Conservation (phyloP, 2,113 vertebrate genomes). For the Chitala chitala region DNA sequence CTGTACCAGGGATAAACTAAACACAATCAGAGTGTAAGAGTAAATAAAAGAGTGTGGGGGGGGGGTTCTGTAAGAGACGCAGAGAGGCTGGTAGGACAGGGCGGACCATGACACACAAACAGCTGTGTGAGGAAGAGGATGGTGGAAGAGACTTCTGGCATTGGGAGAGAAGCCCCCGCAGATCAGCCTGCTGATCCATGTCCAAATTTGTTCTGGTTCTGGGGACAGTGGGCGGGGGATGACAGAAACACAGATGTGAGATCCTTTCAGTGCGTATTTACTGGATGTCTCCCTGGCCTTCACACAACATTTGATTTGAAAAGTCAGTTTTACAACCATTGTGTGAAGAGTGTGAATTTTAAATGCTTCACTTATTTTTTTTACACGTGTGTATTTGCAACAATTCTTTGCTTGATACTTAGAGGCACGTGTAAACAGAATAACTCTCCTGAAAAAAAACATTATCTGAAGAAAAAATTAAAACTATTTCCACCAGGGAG, state of each 20-base stretch:
- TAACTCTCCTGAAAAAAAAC: neutral
- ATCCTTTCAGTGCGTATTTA: no score
- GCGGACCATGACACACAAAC: neutral
- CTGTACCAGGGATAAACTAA: neutral
- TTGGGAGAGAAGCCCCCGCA: no score
- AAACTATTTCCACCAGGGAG: neutral
- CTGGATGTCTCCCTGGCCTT: neutral
- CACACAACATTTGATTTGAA: neutral
- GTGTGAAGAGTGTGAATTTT: no score
- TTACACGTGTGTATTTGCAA: no score
- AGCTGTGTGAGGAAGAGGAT: neutral
- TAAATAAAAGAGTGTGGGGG: neutral
- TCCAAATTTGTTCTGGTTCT: neutral
- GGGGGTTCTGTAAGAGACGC: neutral
- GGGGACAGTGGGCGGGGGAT: neutral
- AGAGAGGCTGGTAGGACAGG: neutral
- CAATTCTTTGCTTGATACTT: neutral
- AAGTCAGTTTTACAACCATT: no score
- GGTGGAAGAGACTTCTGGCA: neutral
- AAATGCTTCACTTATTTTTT: no score
- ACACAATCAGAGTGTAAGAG: conserved; percentile 6
- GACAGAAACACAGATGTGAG: no score
- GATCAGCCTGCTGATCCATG: neutral
- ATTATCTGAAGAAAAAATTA: neutral
- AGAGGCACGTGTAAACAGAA: neutral